A percentile compares a stretch with the other conserved stretches of the same genome.
Conservation (phyloP, 1,140 invertebrate genomes). For the Psix sp. region DNA sequence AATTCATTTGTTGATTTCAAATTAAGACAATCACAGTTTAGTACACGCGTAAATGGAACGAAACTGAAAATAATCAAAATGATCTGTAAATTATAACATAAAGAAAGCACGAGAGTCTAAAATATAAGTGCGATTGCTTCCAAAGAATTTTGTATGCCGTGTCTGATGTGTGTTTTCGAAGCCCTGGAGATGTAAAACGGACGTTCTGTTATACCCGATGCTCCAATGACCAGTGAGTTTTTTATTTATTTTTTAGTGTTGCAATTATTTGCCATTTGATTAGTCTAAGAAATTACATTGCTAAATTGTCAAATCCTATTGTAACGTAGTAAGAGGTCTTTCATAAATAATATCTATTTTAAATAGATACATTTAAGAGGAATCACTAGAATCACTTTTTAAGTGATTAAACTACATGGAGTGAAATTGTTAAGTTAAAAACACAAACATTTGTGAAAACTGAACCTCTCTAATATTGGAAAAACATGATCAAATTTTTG, state of each 20-base stretch:
- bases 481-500: too few relatives aligned
- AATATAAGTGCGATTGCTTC: conserved; percentile 44
- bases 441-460: too few relatives aligned
- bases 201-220: conserved; percentile 62
- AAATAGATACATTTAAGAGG: too few relatives aligned
- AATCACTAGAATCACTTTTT: too few relatives aligned
- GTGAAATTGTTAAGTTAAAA: too few relatives aligned
- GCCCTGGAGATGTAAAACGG: conserved; percentile 66
- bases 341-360: too few relatives aligned
- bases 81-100: conserved; percentile 17
- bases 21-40: background rate
- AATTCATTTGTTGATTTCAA: background rate
- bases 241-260: conserved; percentile 55
- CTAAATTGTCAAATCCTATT: too few relatives aligned
- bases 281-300: conserved; percentile 33
- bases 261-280: conserved; percentile 33
- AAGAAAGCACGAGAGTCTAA: conserved; percentile 12
- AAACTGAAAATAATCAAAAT: conserved; percentile 25
- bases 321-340: too few relatives aligned
- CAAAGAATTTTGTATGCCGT: conserved; percentile 64
- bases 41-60: background rate
- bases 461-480: too few relatives aligned
- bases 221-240: conserved; percentile 65
- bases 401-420: too few relatives aligned
- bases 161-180: conserved; percentile 70